Conservation (phyloP, 1,140 invertebrate species). For the Papilio polyxenes region DNA sequence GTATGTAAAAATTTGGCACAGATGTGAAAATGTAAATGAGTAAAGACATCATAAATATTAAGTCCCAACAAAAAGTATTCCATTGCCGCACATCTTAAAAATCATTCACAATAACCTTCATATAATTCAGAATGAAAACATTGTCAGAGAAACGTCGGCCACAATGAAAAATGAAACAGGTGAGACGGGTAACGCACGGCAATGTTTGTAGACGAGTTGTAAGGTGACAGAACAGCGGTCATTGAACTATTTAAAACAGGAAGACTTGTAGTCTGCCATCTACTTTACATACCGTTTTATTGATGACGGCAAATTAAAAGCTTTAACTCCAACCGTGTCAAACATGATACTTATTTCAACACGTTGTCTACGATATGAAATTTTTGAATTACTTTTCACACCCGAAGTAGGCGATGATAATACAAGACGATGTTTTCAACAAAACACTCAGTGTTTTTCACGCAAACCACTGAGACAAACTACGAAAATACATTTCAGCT, state of each 20-base stretch:
- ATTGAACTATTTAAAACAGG: constrained; percentile 58
- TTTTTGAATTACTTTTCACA: constrained; percentile 6
- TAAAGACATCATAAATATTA: no score
- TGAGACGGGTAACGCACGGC: constrained; percentile 52
- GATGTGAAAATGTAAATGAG: not conserved
- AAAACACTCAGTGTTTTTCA: constrained; percentile 43
- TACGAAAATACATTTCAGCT: constrained; percentile 70
- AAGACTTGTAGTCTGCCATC: constrained; percentile 48
- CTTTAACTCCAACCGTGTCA: not conserved
- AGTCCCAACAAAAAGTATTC: no score
- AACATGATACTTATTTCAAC: constrained; percentile 15
- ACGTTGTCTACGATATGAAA: not conserved
- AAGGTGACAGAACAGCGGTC: constrained; percentile 62
- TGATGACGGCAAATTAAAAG: constrained; percentile 33
- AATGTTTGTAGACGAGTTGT: constrained; percentile 55
- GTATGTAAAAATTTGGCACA: not conserved
- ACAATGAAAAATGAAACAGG: constrained; percentile 71
- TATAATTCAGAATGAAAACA: constrained; percentile 60
- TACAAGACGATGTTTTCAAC: constrained; percentile 12
- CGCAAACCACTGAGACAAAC: constrained; percentile 52
- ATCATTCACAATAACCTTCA: constrained; percentile 62
- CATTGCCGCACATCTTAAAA: constrained; percentile 38
- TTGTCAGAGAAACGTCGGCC: constrained; percentile 53
- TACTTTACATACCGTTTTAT: constrained; percentile 40
- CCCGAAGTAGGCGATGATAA: constrained; percentile 31